phyloP scores from a whole-genome alignment of 2,888 invertebrate genomes.

The Omphaloscelis lunosa region DNA sequence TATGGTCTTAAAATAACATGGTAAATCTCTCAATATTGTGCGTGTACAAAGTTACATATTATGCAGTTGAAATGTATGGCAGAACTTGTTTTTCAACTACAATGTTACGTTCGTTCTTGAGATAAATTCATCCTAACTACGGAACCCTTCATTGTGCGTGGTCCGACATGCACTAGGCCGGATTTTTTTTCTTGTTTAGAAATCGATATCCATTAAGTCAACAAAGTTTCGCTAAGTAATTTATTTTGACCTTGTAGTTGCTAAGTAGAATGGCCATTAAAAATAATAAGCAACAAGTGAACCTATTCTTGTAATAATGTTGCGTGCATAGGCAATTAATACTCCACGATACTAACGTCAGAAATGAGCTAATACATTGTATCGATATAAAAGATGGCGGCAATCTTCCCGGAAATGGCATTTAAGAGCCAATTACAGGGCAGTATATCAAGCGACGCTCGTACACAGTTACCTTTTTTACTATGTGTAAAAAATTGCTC shows the following conservation, averaged over 20 bases:
- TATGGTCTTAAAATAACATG: too few species aligned
- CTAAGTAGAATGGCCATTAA: not conserved
- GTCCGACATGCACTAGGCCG: too few species aligned
- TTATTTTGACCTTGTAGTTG: not conserved
- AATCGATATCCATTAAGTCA: too few species aligned
- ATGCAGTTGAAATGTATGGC: too few species aligned
- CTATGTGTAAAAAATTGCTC: not conserved
- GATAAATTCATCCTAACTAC: too few species aligned
- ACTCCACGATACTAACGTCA: not conserved
- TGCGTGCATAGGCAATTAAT: constrained; percentile 30
- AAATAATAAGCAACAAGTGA: not conserved
- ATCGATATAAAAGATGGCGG: constrained; percentile 17
- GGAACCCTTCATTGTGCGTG: too few species aligned
- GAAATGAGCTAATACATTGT: constrained; percentile 24
- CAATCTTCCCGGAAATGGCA: constrained; percentile 23
- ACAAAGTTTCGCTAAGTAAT: not conserved
- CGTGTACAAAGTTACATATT: too few species aligned
- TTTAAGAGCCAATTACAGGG: constrained; percentile 30
- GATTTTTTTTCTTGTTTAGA: too few species aligned
- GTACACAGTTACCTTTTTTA: not conserved
- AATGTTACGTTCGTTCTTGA: too few species aligned
- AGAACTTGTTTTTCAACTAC: too few species aligned
- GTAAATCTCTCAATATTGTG: too few species aligned
- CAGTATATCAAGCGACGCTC: constrained; percentile 21
- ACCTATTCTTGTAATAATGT: not conserved